Percentiles rank a stretch among this genome's conserved stretches.
Conservation (phyloP, 1,140 invertebrate species). For the Trypoxylus dichotomus region DNA sequence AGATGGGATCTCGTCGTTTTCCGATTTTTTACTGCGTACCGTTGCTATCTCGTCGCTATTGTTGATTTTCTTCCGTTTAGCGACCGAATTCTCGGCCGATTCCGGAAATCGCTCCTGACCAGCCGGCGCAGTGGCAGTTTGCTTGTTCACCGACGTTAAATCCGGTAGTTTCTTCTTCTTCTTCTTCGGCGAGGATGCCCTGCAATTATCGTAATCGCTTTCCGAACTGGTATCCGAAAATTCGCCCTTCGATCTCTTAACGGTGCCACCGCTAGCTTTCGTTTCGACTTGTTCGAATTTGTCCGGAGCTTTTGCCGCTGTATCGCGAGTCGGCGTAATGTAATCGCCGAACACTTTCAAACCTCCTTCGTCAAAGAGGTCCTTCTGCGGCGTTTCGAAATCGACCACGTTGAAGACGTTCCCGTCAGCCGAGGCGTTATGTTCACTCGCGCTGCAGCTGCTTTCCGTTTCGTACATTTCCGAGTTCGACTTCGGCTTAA, state of each 20-base stretch:
- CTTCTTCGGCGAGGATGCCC: constrained; percentile 21
- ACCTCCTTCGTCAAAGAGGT: constrained; percentile 41
- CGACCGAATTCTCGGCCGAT: background rate
- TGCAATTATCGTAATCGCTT: constrained; percentile 42
- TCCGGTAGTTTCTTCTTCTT: constrained; percentile 38
- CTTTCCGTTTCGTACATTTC: constrained; percentile 47
- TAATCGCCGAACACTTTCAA: constrained; percentile 44
- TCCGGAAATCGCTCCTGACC: background rate
- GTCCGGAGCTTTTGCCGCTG: background rate
- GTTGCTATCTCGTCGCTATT: background rate
- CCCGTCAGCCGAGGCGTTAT: constrained; percentile 36
- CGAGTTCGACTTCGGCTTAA: constrained; percentile 32
- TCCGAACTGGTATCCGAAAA: constrained; percentile 39
- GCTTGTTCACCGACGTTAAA: constrained; percentile 35
- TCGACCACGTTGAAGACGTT: constrained; percentile 45
- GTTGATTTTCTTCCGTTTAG: background rate
- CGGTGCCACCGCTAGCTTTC: background rate
- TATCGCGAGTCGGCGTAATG: constrained; percentile 37
- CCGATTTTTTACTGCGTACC: background rate
- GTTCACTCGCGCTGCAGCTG: constrained; percentile 40
- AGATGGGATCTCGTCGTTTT: background rate
- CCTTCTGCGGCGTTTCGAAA: constrained; percentile 40
- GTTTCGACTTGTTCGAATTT: constrained; percentile 1
- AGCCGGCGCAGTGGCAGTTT: too few relatives aligned
- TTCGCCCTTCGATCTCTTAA: background rate